Percentiles rank a stretch among this genome's conserved stretches.
Evolutionary conservation across 1,140 invertebrate species (phyloP).

Genomic region (Cataglyphis hispanica): DNA sequence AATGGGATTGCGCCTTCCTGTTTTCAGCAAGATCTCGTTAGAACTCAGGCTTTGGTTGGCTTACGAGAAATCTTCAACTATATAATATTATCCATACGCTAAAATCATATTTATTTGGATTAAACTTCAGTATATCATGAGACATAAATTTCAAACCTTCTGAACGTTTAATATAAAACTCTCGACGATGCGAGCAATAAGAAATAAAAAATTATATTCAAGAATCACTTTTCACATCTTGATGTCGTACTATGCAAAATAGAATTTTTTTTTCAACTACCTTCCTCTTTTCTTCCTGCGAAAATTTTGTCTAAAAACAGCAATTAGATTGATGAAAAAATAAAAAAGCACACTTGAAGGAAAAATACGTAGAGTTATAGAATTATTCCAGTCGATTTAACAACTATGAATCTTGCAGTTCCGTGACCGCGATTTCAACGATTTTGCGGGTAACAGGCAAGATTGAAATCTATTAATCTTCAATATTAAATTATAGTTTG

Average conservation of each 20-base stretch:
- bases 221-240: background rate
- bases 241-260: background rate
- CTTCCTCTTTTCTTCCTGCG: background rate
- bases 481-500: slow-evolving; percentile 22
- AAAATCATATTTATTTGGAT: slow-evolving; percentile 57
- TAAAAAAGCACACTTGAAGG: background rate
- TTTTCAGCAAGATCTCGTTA: slow-evolving; percentile 26
- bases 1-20: slow-evolving; percentile 28
- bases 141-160: slow-evolving; percentile 40
- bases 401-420: background rate
- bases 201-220: background rate
- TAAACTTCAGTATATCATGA: slow-evolving; percentile 36
- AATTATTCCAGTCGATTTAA: slow-evolving; percentile 20
- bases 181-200: background rate
- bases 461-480: slow-evolving; percentile 32
- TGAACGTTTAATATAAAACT: background rate
- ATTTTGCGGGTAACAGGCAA: slow-evolving; percentile 3
- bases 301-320: background rate
- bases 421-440: background rate
- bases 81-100: slow-evolving; percentile 35
- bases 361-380: background rate
- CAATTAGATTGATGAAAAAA: background rate
- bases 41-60: slow-evolving; percentile 12
- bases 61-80: background rate
- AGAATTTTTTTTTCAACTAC: background rate